Percentiles rank a stretch among this genome's conserved stretches.
phyloP scores from a whole-genome alignment of 2,113 vertebrate species.

The Alosa alosa region DNA sequence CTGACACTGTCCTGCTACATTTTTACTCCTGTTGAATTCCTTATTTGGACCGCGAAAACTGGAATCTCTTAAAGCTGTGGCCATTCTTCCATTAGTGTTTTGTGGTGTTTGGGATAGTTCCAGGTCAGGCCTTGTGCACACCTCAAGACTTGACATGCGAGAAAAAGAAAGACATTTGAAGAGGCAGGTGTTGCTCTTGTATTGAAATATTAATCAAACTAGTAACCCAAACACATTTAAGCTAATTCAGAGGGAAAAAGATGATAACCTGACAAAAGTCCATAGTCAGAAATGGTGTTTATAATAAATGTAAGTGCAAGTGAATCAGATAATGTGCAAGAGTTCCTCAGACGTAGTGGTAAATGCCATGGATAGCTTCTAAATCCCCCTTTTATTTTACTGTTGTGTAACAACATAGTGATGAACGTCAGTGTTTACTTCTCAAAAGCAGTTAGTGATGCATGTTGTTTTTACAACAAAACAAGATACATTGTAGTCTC shows the following conservation, averaged over 20 bases:
- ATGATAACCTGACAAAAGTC: too few relatives aligned
- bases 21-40: not conserved
- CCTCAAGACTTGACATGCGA: not conserved
- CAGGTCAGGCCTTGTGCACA: not conserved
- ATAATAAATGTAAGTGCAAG: too few relatives aligned
- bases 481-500: too few relatives aligned
- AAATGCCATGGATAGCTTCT: not conserved
- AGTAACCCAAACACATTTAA: too few relatives aligned
- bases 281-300: too few relatives aligned
- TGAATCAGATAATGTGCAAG: too few relatives aligned
- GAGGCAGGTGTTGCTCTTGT: not conserved
- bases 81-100: not conserved
- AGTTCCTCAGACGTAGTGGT: not conserved
- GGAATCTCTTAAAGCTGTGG: not conserved
- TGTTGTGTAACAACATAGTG: not conserved
- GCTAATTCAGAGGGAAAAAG: too few relatives aligned
- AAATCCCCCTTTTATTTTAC: too few relatives aligned
- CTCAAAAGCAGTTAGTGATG: not conserved
- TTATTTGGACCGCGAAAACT: not conserved
- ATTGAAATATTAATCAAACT: not conserved
- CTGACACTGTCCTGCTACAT: too few relatives aligned
- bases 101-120: not conserved
- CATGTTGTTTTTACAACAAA: too few relatives aligned
- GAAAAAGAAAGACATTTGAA: not conserved
- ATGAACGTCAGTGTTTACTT: not conserved